Evolutionary conservation across 2,888 invertebrate species (phyloP).

Genomic region (Diogma glabrata): DNA sequence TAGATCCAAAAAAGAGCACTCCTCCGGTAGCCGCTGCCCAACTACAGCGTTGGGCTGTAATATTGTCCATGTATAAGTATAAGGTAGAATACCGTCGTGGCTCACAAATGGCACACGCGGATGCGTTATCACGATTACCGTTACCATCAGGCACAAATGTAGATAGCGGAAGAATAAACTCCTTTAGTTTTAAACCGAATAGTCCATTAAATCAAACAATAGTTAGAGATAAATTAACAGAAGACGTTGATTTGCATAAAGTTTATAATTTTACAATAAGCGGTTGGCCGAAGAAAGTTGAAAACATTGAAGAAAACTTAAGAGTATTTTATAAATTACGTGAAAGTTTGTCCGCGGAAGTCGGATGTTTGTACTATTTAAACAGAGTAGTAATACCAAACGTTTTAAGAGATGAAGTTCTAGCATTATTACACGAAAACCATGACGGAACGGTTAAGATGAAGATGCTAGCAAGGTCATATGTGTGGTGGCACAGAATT

Average conservation of each 20-base stretch:
- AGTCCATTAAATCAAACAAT: no score
- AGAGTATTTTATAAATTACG: background rate
- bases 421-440: background rate
- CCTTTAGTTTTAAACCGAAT: no score
- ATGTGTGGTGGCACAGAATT: background rate
- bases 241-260: background rate
- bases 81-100: background rate
- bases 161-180: background rate
- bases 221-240: background rate
- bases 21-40: background rate
- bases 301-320: background rate
- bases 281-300: background rate
- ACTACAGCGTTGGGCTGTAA: background rate
- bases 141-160: background rate
- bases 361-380: background rate
- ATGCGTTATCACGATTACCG: background rate
- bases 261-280: background rate
- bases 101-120: background rate
- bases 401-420: background rate
- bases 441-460: background rate
- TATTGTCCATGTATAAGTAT: background rate
- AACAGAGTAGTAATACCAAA: background rate
- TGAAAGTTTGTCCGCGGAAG: no score
- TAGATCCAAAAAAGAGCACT: background rate
- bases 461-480: background rate